Percentiles rank a stretch among this genome's conserved stretches.
Conservation (phyloP, 1,140 invertebrate species). For the Hylyphantes graminicola region DNA sequence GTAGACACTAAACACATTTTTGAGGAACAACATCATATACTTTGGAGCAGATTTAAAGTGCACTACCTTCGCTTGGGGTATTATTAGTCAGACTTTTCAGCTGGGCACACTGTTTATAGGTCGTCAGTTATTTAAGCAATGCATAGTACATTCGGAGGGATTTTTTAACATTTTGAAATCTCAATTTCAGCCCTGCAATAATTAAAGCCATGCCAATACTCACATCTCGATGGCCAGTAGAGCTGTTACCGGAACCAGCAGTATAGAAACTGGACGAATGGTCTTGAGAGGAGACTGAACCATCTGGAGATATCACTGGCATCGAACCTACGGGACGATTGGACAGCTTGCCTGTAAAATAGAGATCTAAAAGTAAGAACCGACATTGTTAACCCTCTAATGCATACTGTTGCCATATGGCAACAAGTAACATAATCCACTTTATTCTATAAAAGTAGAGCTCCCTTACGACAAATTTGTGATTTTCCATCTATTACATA, state of each 20-base stretch:
- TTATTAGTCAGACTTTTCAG: too few relatives aligned
- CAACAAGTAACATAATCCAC: too few relatives aligned
- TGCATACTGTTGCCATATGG: too few relatives aligned
- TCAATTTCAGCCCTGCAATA: neutral
- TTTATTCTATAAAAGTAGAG: neutral
- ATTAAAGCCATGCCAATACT: neutral
- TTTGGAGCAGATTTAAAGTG: too few relatives aligned
- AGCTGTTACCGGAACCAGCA: constrained; percentile 53
- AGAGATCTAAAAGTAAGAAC: neutral
- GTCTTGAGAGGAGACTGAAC: constrained; percentile 60
- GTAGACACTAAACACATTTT: too few relatives aligned
- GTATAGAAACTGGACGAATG: constrained; percentile 59
- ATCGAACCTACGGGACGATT: constrained; percentile 49
- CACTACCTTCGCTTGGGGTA: too few relatives aligned
- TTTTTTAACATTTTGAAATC: too few relatives aligned
- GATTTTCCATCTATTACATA: too few relatives aligned
- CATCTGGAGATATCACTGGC: constrained; percentile 56
- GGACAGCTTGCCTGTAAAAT: constrained; percentile 37
- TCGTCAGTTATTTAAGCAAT: too few relatives aligned
- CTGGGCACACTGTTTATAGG: too few relatives aligned
- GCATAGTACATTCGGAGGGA: too few relatives aligned
- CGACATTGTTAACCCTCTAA: neutral
- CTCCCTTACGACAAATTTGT: neutral
- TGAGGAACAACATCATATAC: too few relatives aligned
- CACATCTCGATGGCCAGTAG: constrained; percentile 61